Percentiles rank a stretch among this genome's conserved stretches.
These are phyloP conservation scores for Cydia splendana DNA, from an alignment of 1,140 invertebrate genomes.

Conservation along the genomic window DNA sequence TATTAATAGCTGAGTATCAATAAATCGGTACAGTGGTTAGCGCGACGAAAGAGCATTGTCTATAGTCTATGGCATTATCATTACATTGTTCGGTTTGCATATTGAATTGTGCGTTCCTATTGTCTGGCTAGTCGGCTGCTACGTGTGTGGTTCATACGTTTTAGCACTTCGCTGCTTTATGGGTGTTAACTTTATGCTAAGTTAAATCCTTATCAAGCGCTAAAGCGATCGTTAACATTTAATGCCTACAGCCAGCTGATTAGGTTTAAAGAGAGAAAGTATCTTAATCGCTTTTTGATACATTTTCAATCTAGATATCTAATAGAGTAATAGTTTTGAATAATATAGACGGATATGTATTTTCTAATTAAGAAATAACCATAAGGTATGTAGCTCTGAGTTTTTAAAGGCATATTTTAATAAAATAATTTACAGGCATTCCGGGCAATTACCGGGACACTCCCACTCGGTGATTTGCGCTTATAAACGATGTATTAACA, in stretches of 20 bases:
- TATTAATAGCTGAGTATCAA: slow-evolving; percentile 72
- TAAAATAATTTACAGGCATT: slow-evolving; percentile 49
- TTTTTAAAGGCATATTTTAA: slow-evolving; percentile 34
- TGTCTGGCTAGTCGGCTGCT: slow-evolving; percentile 56
- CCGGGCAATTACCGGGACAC: slow-evolving; percentile 44
- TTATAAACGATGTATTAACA: slow-evolving; percentile 62
- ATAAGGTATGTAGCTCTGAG: not conserved
- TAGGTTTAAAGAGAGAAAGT: not conserved
- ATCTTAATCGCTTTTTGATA: not conserved
- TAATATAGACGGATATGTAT: not conserved
- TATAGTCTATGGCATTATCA: slow-evolving; percentile 69
- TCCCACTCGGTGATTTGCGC: slow-evolving; percentile 60
- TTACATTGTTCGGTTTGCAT: slow-evolving; percentile 74
- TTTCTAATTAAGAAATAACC: slow-evolving; percentile 15
- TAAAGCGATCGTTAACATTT: slow-evolving; percentile 13
- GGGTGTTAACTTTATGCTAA: slow-evolving; percentile 33
- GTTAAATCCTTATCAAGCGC: slow-evolving; percentile 26
- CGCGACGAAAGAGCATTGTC: slow-evolving; percentile 74
- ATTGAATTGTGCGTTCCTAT: slow-evolving; percentile 75
- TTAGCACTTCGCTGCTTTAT: slow-evolving; percentile 26
- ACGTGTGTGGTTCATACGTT: slow-evolving; percentile 61
- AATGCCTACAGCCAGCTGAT: not conserved
- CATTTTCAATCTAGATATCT: not conserved
- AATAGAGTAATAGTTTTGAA: not conserved
- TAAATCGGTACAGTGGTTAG: slow-evolving; percentile 73